Evolutionary conservation across 2,797 vertebrate genomes (phyloP).

Genomic region (Microcaecilia unicolor): DNA sequence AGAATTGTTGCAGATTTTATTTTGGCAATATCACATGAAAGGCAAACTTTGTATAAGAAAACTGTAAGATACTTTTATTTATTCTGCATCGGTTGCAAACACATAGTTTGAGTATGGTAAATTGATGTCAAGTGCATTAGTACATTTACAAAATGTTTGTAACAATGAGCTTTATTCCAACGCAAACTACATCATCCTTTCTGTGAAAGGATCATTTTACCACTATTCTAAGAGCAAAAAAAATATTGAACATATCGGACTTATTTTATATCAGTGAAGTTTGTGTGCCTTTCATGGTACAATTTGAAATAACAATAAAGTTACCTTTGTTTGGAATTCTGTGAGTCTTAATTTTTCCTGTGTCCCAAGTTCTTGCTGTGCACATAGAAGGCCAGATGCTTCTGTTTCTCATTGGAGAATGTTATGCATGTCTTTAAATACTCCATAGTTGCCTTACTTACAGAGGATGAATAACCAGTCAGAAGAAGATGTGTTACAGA

Average conservation of each 20-base stretch:
- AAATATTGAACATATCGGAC: conserved; percentile 33
- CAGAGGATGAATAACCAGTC: too few species aligned
- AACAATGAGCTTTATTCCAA: conserved; percentile 32
- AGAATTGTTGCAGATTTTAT: neutral
- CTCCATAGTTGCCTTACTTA: too few species aligned
- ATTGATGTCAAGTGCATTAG: neutral
- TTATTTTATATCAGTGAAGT: conserved; percentile 62
- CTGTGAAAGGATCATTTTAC: conserved; percentile 83
- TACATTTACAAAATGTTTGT: neutral
- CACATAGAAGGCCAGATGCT: rapidly evolving
- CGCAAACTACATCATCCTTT: conserved; percentile 69
- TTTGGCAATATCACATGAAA: neutral
- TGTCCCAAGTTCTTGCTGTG: too few species aligned
- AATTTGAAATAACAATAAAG: conserved; percentile 75
- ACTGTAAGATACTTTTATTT: conserved; percentile 19
- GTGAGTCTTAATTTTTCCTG: neutral
- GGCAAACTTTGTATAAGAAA: conserved; percentile 8
- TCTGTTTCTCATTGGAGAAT: too few species aligned
- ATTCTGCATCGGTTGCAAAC: conserved; percentile 13
- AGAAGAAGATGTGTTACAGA: too few species aligned
- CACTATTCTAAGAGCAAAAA: conserved; percentile 30
- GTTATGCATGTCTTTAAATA: too few species aligned
- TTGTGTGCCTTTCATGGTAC: conserved; percentile 74
- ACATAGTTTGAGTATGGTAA: neutral
- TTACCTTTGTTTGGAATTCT: conserved; percentile 64